These are phyloP conservation scores for Dipodomys stephensi DNA, from an alignment of 2,113 vertebrate genomes.

Conservation along the genomic window DNA sequence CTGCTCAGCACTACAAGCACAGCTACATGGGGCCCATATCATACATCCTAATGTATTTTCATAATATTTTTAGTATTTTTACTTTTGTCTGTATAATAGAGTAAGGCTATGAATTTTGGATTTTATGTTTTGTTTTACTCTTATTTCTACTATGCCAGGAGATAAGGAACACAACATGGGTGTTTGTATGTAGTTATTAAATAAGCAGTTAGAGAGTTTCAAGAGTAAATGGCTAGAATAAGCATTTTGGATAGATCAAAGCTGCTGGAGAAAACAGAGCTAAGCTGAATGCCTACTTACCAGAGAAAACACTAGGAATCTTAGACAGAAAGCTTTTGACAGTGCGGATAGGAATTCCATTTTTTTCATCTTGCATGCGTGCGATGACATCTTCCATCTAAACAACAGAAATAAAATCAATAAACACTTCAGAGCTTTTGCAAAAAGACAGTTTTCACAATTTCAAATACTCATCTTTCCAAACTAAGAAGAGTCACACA, in stretches of 20 bases:
- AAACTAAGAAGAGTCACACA: not conserved
- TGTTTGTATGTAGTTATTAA: not conserved
- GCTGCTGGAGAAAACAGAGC: not conserved
- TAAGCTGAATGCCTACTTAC: conserved; percentile 86
- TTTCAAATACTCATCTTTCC: not conserved
- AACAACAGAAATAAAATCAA: conserved; percentile 38
- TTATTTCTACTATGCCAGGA: not conserved
- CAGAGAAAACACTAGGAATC: conserved; percentile 99
- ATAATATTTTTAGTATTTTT: not conserved
- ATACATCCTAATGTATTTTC: not conserved
- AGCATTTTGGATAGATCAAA: not conserved
- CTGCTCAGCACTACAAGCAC: not conserved
- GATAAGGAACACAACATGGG: not conserved
- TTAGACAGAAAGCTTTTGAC: conserved; percentile 99
- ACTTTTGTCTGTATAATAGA: not conserved
- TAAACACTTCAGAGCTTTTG: conserved; percentile 50
- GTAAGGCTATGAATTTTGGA: not conserved
- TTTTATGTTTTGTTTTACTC: not conserved
- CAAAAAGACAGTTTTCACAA: conserved; percentile 16
- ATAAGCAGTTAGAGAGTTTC: not conserved
- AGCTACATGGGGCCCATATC: too few species aligned
- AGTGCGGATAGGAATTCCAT: conserved; percentile 97
- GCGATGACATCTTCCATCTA: conserved; percentile 99
- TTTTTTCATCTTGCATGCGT: conserved; percentile 98
- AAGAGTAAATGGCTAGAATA: not conserved